These are phyloP conservation scores for Crocidura indochinensis DNA, from an alignment of 2,797 vertebrate species.

Conservation along the genomic window DNA sequence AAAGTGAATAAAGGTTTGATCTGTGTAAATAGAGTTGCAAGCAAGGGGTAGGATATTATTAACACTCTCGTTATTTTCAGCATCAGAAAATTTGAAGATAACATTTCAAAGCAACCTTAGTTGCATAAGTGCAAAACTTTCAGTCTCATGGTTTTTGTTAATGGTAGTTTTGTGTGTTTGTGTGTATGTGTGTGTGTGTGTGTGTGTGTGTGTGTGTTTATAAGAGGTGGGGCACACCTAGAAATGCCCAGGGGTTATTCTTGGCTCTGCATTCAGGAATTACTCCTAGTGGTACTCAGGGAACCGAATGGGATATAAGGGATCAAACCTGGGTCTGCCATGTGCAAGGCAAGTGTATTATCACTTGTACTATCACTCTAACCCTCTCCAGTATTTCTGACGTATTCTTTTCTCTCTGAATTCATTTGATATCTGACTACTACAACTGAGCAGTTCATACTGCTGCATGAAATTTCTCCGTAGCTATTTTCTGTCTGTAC, in stretches of 20 bases:
- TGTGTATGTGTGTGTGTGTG: conserved; percentile 6
- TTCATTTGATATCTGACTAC: neutral
- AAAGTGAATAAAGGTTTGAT: conserved; percentile 43
- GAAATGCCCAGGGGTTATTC: no score
- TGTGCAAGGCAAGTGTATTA: no score
- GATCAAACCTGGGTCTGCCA: no score
- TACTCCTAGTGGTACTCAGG: no score
- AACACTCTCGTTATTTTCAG: neutral
- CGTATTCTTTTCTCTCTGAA: conserved; percentile 43
- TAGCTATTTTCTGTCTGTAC: neutral
- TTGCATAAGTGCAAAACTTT: neutral
- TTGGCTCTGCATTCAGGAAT: no score
- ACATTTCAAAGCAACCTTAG: neutral
- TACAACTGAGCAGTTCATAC: neutral
- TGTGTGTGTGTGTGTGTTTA: no score
- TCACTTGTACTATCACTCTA: no score
- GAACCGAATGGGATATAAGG: no score
- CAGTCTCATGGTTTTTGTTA: conserved; percentile 32
- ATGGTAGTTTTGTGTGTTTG: neutral
- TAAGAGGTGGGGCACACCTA: no score
- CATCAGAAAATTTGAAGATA: conserved; percentile 41
- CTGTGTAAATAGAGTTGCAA: neutral
- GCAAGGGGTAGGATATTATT: neutral
- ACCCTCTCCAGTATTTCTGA: no score
- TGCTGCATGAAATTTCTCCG: neutral